Base-by-base conservation (phyloP, 2,797 vertebrate species). In the Rhynchonycteris naso region DNA sequence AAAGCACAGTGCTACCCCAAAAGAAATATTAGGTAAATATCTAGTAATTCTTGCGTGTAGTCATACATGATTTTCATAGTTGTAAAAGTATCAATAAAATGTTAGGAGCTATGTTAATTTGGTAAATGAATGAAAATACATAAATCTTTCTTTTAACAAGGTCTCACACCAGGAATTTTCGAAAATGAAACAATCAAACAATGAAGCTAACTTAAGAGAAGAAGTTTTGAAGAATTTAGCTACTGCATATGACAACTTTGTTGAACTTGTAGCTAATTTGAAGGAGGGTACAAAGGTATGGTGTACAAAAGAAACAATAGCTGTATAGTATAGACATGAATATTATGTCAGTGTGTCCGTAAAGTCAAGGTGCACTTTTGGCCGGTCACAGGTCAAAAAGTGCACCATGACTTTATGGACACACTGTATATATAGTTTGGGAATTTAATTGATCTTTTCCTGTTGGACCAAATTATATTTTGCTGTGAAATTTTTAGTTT, bases 141-240 rank as follows among this genome's bases (percentile, higher is more conserved):
- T 94, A 28, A 47, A 78, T 92, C 13, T 96, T 95, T 93, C 18
- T 95, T 90, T 95, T 93, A 90, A 92, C 30, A 97, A 99, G 99
- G 98, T 98, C 1, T 99, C 99, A 47, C 99, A 99, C 97, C 99
- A 99, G 96, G 99, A 99, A 97, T 99, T 99, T 98, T 99, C 99
- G 3, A 99, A 99, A 98, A 99, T 99, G 98, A 99, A 99, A 96
- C 99, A 99, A 97, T 99, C 99, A 95, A 99, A 99, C 98, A 98
- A 98, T 1, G 99, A 99, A 98, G 99, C 99, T 93, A 99, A 99
- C 96, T 98, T 99, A 98, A 99, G 99, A 98, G 99, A 99, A 98
- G 99, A 99, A 97, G 99, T 99, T 95, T 97, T 99, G 97, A 99
- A 99, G 98, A 99, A 99, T 97, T 98, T 99, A 96, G 99, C 99